Base-by-base conservation (phyloP, 2,888 invertebrate species). In the Cynaeus angustus region DNA sequence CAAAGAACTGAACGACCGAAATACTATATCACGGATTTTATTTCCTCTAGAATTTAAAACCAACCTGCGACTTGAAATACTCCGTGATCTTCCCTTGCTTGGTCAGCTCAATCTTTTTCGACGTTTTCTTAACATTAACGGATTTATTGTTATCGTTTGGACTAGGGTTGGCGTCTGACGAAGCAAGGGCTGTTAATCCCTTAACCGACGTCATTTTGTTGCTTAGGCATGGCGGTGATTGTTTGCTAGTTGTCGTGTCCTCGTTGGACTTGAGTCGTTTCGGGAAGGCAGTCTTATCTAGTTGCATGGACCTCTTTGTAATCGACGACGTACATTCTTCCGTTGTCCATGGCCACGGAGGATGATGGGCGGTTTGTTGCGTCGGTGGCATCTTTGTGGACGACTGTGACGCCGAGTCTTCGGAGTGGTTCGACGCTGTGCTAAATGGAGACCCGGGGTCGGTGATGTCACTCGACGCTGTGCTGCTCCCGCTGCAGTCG, bases 381-480 rank as follows among this genome's bases (percentile, higher is more conserved):
- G 82, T 81, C 55, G 85, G 84, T 58, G 85, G 84, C 80, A 83
- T 84, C 74, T 82, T 83, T 66, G 61, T 48, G n/a, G 48, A 26
- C n/a, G 81, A 74, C 71, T 79, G 83, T 68, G 74, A 69, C 28
- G 16, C 82, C 53, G 85, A 84, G 73, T 84, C 85, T 76, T 85
- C 86, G 48, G 85, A 84, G 76, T 85, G 84, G 78, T 83, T 83
- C 75, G 89, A 88, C 80, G 88, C 87, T 76, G 92, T 91, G 85
- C 92, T 94, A 86, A 91, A 93, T 78, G 95, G 95, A 69, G 94
- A 94, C 74, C 93, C 92, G 66, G 94, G 94, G 85, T 94, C 94
- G 78, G 94, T 94, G 85, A 94, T 93, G 87, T 94, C 95, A 86
- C 94, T 94, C 79, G 84, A 88, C 84, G 87, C 84, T 74, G 84